Percentiles rank a stretch among this genome's conserved stretches.
phyloP scores from a whole-genome alignment of 2,888 invertebrate species.

The Sepiola atlantica region DNA sequence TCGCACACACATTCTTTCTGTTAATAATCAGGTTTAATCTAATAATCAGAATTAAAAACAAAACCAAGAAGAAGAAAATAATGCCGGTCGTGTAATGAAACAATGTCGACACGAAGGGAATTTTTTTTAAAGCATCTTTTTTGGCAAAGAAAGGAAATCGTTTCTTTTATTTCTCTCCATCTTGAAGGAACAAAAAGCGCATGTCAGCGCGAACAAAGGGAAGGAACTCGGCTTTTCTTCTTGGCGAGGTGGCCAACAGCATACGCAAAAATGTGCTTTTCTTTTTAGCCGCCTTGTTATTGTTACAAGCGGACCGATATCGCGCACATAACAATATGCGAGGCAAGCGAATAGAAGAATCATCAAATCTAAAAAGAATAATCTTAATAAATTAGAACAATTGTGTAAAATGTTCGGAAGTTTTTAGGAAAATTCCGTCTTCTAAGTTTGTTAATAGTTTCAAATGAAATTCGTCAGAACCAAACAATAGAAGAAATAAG shows the following conservation, averaged over 20 bases:
- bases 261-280: no score
- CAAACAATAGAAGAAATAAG: no score
- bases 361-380: no score
- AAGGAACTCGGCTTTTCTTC: neutral
- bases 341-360: no score
- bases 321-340: no score
- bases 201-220: neutral
- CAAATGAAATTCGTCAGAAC: no score
- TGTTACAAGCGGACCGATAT: neutral
- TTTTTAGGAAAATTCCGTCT: no score
- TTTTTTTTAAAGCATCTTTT: neutral
- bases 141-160: neutral
- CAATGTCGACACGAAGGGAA: neutral
- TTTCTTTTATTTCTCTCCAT: neutral
- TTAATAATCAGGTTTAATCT: neutral
- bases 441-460: no score
- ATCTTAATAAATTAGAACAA: no score
- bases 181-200: neutral
- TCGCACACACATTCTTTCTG: neutral
- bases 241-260: neutral
- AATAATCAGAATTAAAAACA: neutral
- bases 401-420: no score
- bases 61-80: neutral
- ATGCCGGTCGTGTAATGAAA: neutral
- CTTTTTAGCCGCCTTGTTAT: constrained; percentile 6